Conservation (phyloP, 1,140 invertebrate species). For the Nasonia longicornis region DNA sequence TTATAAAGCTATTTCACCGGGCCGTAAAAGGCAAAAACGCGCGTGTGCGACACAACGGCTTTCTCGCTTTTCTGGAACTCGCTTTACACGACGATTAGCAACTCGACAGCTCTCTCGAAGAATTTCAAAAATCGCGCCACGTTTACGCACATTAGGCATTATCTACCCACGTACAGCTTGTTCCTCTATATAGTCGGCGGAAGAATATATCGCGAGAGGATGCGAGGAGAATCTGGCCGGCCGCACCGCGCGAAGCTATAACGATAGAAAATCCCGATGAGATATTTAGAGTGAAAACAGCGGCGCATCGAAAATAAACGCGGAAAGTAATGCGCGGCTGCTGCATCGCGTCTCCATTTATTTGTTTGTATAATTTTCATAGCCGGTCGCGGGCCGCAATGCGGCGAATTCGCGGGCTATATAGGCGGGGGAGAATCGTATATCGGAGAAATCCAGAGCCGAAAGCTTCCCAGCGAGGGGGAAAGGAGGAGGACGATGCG, state of each 20-base stretch:
- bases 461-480: not conserved
- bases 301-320: constrained; percentile 25
- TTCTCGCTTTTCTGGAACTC: constrained; percentile 18
- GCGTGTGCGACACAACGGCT: not conserved
- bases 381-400: not conserved
- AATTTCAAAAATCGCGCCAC: too few relatives aligned
- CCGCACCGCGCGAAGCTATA: not conserved
- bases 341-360: constrained; percentile 14
- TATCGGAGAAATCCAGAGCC: not conserved
- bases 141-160: too few relatives aligned
- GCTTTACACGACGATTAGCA: not conserved
- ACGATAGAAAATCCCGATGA: not conserved
- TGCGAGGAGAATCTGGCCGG: not conserved
- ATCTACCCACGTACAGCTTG: too few relatives aligned
- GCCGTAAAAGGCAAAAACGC: constrained; percentile 14
- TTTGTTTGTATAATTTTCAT: constrained; percentile 29
- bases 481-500: not conserved
- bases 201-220: too few relatives aligned
- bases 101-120: too few relatives aligned
- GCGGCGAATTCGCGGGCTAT: not conserved
- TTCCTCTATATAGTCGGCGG: too few relatives aligned
- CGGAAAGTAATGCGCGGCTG: constrained; percentile 5
- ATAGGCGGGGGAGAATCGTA: not conserved
- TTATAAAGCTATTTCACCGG: constrained; percentile 5
- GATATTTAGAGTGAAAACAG: constrained; percentile 26